phyloP scores from a whole-genome alignment of 2,888 invertebrate genomes.

The Eupeodes luniger region DNA sequence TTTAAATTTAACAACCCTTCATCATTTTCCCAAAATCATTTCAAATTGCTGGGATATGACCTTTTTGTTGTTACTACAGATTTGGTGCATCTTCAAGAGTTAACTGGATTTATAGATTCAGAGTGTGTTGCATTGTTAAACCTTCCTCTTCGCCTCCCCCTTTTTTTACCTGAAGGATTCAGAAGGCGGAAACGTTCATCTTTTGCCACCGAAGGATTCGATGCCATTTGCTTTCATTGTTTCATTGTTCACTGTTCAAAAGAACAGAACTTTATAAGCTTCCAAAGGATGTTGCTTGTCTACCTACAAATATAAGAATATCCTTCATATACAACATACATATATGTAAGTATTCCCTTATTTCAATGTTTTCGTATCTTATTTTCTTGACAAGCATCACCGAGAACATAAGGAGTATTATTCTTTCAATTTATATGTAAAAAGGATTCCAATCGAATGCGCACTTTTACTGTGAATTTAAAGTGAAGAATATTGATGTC shows the following conservation, averaged over 20 bases:
- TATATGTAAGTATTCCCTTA: slow-evolving; percentile 6
- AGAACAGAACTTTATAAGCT: not conserved
- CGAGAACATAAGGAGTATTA: slow-evolving; percentile 4
- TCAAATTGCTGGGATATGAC: too few relatives aligned
- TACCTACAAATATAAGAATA: not conserved
- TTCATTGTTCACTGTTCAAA: not conserved
- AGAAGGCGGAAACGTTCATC: slow-evolving; percentile 13
- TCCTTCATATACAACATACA: not conserved
- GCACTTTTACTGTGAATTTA: slow-evolving; percentile 41
- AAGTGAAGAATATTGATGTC: slow-evolving; percentile 4
- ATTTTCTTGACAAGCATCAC: slow-evolving; percentile 42
- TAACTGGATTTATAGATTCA: too few relatives aligned
- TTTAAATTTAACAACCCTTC: too few relatives aligned
- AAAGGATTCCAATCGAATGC: slow-evolving; percentile 63
- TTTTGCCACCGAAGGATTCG: not conserved
- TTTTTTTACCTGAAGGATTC: not conserved
- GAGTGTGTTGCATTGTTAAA: too few relatives aligned
- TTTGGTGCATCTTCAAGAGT: too few relatives aligned
- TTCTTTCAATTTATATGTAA: slow-evolving; percentile 47
- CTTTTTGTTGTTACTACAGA: too few relatives aligned
- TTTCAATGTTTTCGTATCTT: slow-evolving; percentile 48
- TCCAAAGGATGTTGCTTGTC: not conserved
- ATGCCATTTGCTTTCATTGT: not conserved
- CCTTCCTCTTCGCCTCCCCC: not conserved
- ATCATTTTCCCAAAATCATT: too few relatives aligned